phyloP scores from a whole-genome alignment of 2,113 vertebrate species.

The Notechis scutatus region DNA sequence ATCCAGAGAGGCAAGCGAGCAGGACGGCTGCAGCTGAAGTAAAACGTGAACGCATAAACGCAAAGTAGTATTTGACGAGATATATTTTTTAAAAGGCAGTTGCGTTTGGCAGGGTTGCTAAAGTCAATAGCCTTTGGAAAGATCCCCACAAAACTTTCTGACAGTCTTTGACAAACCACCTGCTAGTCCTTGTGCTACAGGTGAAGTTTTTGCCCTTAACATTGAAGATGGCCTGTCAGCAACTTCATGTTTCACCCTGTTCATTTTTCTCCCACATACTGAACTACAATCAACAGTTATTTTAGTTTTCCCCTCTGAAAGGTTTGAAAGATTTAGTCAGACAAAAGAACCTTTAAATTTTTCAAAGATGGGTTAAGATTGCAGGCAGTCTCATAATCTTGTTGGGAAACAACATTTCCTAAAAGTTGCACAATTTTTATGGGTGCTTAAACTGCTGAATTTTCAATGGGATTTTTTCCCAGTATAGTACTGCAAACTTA shows the following conservation, averaged over 20 bases:
- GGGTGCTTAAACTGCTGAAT: background rate
- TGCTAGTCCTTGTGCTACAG: background rate
- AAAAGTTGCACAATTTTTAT: background rate
- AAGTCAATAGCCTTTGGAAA: background rate
- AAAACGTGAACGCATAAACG: background rate
- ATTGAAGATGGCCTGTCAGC: background rate
- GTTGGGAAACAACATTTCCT: background rate
- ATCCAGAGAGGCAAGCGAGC: background rate
- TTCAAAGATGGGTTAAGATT: background rate
- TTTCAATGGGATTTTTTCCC: background rate
- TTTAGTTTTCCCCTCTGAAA: background rate
- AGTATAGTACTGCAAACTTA: background rate
- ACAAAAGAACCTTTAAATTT: background rate
- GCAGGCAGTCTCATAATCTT: background rate
- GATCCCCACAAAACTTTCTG: background rate
- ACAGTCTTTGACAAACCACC: background rate
- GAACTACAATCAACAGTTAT: background rate
- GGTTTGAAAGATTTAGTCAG: background rate
- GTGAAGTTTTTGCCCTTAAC: background rate
- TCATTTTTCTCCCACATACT: background rate
- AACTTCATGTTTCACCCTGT: background rate
- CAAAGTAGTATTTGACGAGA: background rate
- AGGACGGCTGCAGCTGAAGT: too few relatives aligned
- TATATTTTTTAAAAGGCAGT: background rate
- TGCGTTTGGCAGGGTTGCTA: background rate